Evolutionary conservation across 2,797 vertebrate genomes (phyloP), one percentile per base, ranked within the genome.

Genomic region (Sternarchorhynchus goeldii): DNA sequence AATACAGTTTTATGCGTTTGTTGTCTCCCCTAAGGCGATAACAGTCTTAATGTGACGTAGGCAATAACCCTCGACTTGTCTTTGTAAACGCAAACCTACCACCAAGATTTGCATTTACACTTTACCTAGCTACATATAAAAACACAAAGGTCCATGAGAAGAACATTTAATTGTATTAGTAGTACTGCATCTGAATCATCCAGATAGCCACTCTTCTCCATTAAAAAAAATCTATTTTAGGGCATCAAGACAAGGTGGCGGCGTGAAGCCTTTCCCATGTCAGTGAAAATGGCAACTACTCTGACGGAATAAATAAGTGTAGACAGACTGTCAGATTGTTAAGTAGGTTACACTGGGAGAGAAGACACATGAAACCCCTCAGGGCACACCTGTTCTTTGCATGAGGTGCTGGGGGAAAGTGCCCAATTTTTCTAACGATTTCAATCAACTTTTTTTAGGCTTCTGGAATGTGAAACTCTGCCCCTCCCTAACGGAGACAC

Each of bases 351-450:
- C 36, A 55, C 18, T 69, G 65, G 0, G 5, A 63, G 53, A 73
- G 45, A 82, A n/a, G 65, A 41, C 69, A 75, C 72, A 69, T 25
- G 39, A 57, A 72, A 31, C 29, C 76, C 53, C 56, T 75, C 25
- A 75, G 29, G 58, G 64, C 73, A 66, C 83, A 82, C 77, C 80
- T 82, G 83, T 45, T 60, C 39, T 69, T n/a, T 32, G 5, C n/a
- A 76, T 78, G 39, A 14, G 25, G 31, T 79, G 78, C 29, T 29
- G 29, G 7, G 17, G 50, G 50, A 16, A 55, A 56, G 29, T 17
- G 21, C 14, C 4, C 21, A 16, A 68, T 6, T 29, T 53, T 32
- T 12, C 67, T n/a, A 16, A 18, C 29, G 5, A 53, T 17, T 17
- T 67, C 29, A 16, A 68, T 3, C 45, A 31, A 53, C 5, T 17